Percentiles rank a stretch among this genome's conserved stretches.
Evolutionary conservation across 2,113 vertebrate genomes (phyloP).

Genomic region (Gorilla gorilla): DNA sequence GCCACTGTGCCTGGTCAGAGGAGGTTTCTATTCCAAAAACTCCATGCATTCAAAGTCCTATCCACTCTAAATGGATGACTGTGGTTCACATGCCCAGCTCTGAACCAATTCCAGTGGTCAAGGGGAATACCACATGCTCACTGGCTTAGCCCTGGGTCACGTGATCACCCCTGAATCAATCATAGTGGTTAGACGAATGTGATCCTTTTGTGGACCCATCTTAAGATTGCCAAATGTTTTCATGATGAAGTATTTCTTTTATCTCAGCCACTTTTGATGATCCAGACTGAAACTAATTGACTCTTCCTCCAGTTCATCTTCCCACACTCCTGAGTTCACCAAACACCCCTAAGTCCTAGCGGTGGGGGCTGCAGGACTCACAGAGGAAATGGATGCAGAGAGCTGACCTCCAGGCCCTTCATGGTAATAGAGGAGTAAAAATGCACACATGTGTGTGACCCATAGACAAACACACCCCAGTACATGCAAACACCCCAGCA

Average conservation of each 20-base stretch:
- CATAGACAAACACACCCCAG: too few species aligned
- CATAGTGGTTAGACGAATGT: background rate
- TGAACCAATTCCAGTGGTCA: background rate
- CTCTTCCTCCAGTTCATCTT: background rate
- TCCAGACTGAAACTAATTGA: background rate
- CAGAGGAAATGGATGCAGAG: background rate
- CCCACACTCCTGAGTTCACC: background rate
- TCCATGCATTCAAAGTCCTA: background rate
- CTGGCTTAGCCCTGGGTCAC: background rate
- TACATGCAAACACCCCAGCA: too few species aligned
- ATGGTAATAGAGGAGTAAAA: background rate
- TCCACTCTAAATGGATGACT: background rate
- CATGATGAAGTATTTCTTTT: background rate
- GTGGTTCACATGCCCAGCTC: background rate
- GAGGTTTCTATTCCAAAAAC: background rate
- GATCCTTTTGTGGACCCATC: background rate
- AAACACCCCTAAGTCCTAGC: background rate
- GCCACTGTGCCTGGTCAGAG: too few species aligned
- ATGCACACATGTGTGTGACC: background rate
- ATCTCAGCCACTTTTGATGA: background rate
- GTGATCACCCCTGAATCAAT: background rate
- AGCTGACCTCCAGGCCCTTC: too few species aligned
- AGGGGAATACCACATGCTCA: background rate
- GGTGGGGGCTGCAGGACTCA: background rate
- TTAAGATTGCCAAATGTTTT: background rate